A percentile compares a stretch with the other conserved stretches of the same genome.
Evolutionary conservation across 2,888 invertebrate species (phyloP).

Genomic region (Listrodromus nycthemerus): DNA sequence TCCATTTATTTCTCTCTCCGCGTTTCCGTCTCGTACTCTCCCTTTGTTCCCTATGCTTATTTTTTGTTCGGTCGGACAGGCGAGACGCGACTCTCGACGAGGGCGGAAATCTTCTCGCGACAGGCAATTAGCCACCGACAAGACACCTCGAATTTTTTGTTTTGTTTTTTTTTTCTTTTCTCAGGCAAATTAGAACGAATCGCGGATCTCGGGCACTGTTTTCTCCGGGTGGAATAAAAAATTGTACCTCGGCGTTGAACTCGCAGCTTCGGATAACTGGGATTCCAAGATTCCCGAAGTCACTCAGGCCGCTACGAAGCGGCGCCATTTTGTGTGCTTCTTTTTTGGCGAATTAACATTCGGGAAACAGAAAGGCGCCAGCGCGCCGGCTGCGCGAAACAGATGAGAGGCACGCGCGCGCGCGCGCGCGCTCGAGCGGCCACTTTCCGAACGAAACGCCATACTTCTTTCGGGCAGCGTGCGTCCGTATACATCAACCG

Average conservation of each 20-base stretch:
- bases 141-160: constrained; percentile 34
- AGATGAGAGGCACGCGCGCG: not conserved
- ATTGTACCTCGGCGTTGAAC: not conserved
- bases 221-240: constrained; percentile 5
- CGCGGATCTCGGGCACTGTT: constrained; percentile 71
- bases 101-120: constrained; percentile 11
- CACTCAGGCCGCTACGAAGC: not conserved
- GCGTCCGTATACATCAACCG: not conserved
- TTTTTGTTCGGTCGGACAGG: constrained; percentile 25
- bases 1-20: constrained; percentile 14
- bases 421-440: not conserved
- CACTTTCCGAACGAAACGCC: not conserved
- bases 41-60: constrained; percentile 2
- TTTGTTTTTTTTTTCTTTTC: not conserved
- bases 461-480: not conserved
- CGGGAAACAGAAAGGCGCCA: not conserved
- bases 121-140: constrained; percentile 43
- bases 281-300: constrained; percentile 48
- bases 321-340: not conserved
- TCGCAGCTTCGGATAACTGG: constrained; percentile 29
- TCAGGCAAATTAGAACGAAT: constrained; percentile 47
- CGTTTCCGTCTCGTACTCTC: not conserved
- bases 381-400: not conserved
- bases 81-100: constrained; percentile 31
- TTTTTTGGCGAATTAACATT: constrained; percentile 28